Percentiles rank a stretch among this genome's conserved stretches.
These are phyloP conservation scores for Brachyptera risi DNA, from an alignment of 2,888 invertebrate species.

Conservation along the genomic window DNA sequence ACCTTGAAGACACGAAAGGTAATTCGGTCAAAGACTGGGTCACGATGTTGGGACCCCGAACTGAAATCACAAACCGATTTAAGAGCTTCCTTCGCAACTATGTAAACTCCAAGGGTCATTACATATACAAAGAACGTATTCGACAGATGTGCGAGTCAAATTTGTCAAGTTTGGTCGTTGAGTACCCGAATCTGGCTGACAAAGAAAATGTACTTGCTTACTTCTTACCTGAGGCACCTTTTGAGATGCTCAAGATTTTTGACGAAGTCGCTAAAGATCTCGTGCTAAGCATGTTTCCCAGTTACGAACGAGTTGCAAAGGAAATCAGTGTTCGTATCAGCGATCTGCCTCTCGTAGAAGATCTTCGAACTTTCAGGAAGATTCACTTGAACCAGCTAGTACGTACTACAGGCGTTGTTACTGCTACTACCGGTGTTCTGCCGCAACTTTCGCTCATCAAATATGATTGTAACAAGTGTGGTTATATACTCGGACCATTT, in stretches of 20 bases:
- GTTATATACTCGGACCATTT: slow-evolving; percentile 92
- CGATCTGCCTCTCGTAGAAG: slow-evolving; percentile 93
- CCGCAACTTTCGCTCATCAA: slow-evolving; percentile 95
- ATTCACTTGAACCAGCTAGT: slow-evolving; percentile 47
- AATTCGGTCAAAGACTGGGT: slow-evolving; percentile 96
- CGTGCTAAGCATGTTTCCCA: slow-evolving; percentile 90
- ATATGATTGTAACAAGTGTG: slow-evolving; percentile 96
- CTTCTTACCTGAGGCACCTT: slow-evolving; percentile 95
- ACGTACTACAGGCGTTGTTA: slow-evolving; percentile 90
- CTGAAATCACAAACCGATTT: slow-evolving; percentile 89
- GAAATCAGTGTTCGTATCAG: slow-evolving; percentile 95
- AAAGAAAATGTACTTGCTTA: slow-evolving; percentile 92
- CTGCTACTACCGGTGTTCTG: slow-evolving; percentile 90
- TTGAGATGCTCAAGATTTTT: slow-evolving; percentile 94
- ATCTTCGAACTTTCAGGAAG: slow-evolving; percentile 86
- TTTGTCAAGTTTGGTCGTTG: slow-evolving; percentile 80
- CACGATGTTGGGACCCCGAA: slow-evolving; percentile 88
- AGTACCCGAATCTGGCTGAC: slow-evolving; percentile 85
- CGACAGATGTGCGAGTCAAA: slow-evolving; percentile 92
- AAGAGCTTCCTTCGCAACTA: slow-evolving; percentile 91
- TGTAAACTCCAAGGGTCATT: slow-evolving; percentile 80
- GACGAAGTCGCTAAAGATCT: slow-evolving; percentile 92
- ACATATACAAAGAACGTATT: slow-evolving; percentile 88
- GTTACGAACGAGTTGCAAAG: slow-evolving; percentile 89
- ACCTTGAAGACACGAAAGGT: slow-evolving; percentile 96